Evolutionary conservation across 2,888 invertebrate species (phyloP).

Genomic region (Drosophila kanekoi): DNA sequence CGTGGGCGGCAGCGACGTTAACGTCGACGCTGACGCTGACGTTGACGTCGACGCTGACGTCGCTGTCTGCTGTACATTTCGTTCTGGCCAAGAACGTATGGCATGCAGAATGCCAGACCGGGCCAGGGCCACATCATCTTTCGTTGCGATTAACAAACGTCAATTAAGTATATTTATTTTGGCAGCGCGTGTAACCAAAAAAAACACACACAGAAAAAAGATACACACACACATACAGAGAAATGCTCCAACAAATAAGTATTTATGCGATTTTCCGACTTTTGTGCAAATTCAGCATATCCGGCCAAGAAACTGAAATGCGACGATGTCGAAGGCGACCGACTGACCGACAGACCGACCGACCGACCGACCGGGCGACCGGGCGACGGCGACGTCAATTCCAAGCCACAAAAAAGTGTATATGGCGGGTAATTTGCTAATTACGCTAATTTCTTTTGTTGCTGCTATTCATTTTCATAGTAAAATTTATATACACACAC

Average conservation of each 20-base stretch:
- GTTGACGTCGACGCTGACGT: conserved; percentile 1
- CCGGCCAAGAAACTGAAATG: conserved; percentile 79
- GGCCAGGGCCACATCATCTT: conserved; percentile 37
- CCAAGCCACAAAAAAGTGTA: conserved; percentile 56
- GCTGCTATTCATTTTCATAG: conserved; percentile 75
- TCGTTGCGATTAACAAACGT: conserved; percentile 71
- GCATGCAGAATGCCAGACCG: conserved; percentile 41
- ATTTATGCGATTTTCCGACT: conserved; percentile 73
- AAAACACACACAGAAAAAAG: conserved; percentile 3
- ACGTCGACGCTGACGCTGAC: conserved; percentile 19
- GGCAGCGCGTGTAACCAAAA: conserved; percentile 71
- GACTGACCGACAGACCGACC: conserved; percentile 31
- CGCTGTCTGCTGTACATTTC: conserved; percentile 6
- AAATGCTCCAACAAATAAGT: conserved; percentile 29
- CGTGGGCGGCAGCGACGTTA: conserved; percentile 48
- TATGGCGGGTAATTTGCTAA: conserved; percentile 74
- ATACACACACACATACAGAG: conserved; percentile 20
- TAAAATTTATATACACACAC: conserved; percentile 61
- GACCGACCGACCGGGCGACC: background rate
- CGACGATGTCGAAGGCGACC: conserved; percentile 60
- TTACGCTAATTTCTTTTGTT: conserved; percentile 80
- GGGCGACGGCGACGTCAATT: conserved; percentile 56
- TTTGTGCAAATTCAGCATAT: conserved; percentile 81
- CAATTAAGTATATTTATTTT: conserved; percentile 77
- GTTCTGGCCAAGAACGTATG: conserved; percentile 40